These are phyloP conservation scores for Melospiza georgiana DNA, from an alignment of 2,113 vertebrate genomes.

Conservation along the genomic window DNA sequence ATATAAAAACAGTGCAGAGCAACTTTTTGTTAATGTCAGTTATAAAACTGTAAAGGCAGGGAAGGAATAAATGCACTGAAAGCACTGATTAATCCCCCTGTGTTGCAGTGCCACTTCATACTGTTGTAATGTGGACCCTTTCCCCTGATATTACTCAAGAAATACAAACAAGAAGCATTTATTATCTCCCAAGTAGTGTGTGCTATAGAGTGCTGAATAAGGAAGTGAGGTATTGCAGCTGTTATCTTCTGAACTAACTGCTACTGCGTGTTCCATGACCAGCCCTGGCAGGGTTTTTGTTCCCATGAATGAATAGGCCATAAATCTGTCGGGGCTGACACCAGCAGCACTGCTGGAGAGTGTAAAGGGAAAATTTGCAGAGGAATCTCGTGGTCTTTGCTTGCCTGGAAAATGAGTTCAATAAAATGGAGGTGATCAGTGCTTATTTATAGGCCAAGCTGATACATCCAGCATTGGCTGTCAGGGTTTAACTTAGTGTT, in stretches of 20 bases:
- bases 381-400: slow-evolving; percentile 78
- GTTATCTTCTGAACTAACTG: slow-evolving; percentile 82
- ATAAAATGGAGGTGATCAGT: slow-evolving; percentile 82
- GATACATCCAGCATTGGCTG: slow-evolving; percentile 73
- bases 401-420: slow-evolving; percentile 81
- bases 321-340: slow-evolving; percentile 81
- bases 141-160: slow-evolving; percentile 71
- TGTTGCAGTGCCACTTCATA: slow-evolving; percentile 33
- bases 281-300: slow-evolving; percentile 80
- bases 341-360: slow-evolving; percentile 71
- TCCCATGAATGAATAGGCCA: slow-evolving; percentile 83
- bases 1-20: background rate
- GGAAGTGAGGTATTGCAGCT: slow-evolving; percentile 79
- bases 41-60: slow-evolving; percentile 17
- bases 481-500: slow-evolving; percentile 74
- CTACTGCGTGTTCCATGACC: slow-evolving; percentile 76
- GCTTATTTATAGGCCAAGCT: slow-evolving; percentile 80
- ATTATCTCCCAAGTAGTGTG: slow-evolving; percentile 74
- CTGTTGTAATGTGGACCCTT: slow-evolving; percentile 44
- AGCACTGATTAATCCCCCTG: slow-evolving; percentile 45
- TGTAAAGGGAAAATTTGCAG: slow-evolving; percentile 79
- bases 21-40: background rate
- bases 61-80: slow-evolving; percentile 38
- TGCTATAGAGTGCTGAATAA: slow-evolving; percentile 70
- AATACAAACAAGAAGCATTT: slow-evolving; percentile 76